Percentiles rank a stretch among this genome's conserved stretches.
These are phyloP conservation scores for Tineola bisselliella DNA, from an alignment of 2,888 invertebrate species.

Conservation along the genomic window DNA sequence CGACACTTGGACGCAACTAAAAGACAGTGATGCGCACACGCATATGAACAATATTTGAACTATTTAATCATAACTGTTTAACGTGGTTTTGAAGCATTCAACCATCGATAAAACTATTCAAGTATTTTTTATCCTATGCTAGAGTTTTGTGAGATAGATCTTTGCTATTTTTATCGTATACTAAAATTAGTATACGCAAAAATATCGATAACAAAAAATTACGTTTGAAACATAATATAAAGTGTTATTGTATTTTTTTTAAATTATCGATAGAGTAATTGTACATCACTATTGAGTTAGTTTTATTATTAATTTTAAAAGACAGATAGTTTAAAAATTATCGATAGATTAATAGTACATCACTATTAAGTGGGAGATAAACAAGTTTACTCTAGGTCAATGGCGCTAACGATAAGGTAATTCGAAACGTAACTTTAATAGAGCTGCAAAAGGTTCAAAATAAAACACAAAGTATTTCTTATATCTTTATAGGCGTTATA, in stretches of 20 bases:
- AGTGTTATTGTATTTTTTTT: not conserved
- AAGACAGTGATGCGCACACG: not conserved
- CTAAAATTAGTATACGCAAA: no score
- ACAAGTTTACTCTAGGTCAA: conserved; percentile 2
- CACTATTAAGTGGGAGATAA: not conserved
- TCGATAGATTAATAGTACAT: no score
- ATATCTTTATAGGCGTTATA: not conserved
- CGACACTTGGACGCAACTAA: not conserved
- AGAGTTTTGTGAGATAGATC: not conserved
- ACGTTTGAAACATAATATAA: no score
- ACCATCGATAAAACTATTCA: no score
- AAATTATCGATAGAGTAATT: not conserved
- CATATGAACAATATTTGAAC: no score
- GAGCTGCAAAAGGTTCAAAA: not conserved
- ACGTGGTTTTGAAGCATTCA: no score
- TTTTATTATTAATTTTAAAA: no score
- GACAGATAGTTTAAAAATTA: no score
- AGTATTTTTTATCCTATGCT: no score
- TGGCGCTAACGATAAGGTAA: not conserved
- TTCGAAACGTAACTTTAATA: not conserved
- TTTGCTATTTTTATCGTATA: no score
- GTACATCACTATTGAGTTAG: not conserved
- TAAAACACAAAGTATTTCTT: not conserved
- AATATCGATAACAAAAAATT: no score
- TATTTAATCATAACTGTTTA: no score